phyloP scores from a whole-genome alignment of 2,113 vertebrate genomes.

The Eonycteris spelaea region DNA sequence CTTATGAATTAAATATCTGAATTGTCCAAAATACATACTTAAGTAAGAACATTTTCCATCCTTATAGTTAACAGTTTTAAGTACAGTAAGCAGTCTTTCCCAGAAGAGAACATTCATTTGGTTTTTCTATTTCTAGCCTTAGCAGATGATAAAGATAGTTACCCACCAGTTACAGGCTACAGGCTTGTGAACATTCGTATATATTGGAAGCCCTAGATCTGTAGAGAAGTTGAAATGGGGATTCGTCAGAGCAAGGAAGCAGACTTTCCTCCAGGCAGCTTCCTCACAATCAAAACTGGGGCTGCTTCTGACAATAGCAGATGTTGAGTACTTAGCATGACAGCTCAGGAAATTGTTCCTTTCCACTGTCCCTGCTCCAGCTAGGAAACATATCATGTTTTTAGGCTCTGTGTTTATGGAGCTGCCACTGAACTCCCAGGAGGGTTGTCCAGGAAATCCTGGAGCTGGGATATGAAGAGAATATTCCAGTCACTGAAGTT shows the following conservation, averaged over 20 bases:
- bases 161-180: background rate
- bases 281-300: background rate
- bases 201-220: background rate
- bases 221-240: background rate
- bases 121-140: conserved; percentile 29
- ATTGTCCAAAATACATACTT: background rate
- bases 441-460: background rate
- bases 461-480: background rate
- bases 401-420: background rate
- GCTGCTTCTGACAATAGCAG: background rate
- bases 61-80: background rate
- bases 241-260: background rate
- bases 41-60: background rate
- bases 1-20: conserved; percentile 29
- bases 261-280: background rate
- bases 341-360: background rate
- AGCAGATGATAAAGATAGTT: conserved; percentile 1
- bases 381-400: background rate
- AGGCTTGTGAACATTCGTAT: background rate
- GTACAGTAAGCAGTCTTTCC: background rate
- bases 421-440: background rate
- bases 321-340: background rate
- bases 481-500: background rate
- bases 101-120: conserved; percentile 9
- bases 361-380: background rate